These are phyloP conservation scores for Cryptoprocta ferox DNA, from an alignment of 2,797 vertebrate species.

Conservation along the genomic window DNA sequence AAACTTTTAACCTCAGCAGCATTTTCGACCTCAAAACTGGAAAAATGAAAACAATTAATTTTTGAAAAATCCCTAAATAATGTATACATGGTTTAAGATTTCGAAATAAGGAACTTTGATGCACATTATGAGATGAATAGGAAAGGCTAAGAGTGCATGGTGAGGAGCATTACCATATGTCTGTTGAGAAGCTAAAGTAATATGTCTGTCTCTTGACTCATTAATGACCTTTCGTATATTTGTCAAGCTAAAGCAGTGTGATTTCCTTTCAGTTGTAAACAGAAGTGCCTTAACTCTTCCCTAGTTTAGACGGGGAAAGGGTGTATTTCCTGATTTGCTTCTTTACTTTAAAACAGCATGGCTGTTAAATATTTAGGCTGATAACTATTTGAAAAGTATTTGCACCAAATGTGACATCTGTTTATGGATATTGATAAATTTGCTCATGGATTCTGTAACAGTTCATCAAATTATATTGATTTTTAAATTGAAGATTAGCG, in stretches of 20 bases:
- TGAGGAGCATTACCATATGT: neutral
- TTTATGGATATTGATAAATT: constrained; percentile 37
- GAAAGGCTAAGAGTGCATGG: neutral
- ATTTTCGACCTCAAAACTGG: constrained; percentile 51
- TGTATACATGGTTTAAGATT: neutral
- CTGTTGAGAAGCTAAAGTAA: constrained; percentile 6
- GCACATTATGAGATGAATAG: neutral
- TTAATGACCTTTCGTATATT: neutral
- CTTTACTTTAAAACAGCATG: neutral
- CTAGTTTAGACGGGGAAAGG: neutral
- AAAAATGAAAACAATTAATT: constrained; percentile 29
- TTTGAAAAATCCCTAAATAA: neutral
- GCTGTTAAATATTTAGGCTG: constrained; percentile 8
- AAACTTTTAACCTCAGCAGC: constrained; percentile 71
- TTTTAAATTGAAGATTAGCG: constrained; percentile 47
- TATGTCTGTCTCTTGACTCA: neutral
- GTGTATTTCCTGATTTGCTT: neutral
- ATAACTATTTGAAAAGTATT: constrained; percentile 49
- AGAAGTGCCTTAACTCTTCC: neutral
- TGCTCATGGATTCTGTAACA: constrained; percentile 18
- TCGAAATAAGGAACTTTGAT: constrained; percentile 19
- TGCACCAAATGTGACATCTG: neutral
- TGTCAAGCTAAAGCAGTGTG: neutral
- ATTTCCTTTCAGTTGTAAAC: neutral
- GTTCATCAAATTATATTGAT: neutral